Evolutionary conservation across 2,888 invertebrate genomes (phyloP), one percentile per base, ranked within the genome.

Genomic region (Melanchra persicariae): DNA sequence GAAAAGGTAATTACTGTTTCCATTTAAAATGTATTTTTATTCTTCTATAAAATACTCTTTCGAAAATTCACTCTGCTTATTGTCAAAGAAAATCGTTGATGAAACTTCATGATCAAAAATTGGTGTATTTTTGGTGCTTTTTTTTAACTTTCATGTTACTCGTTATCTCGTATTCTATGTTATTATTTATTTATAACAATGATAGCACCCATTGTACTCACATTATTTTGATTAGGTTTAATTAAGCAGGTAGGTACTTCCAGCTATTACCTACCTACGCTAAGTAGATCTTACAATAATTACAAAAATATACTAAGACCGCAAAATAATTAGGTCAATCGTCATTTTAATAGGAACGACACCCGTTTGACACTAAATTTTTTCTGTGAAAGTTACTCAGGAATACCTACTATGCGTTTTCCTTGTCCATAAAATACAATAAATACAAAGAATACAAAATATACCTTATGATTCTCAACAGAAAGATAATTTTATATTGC

Each of bases 1-100:
- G 51, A 26, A 67, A 71, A 64, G 26, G 51, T 73, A 76, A 70
- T 82, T 76, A 79, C 55, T 22, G 43, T 62, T 79, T 77, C 51
- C 60, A 73, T 5, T 70, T 66, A 12, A 58, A 63, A 45, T 37
- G n/a, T 58, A 30, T 37, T 59, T 54, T 69, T 34, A 2, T 59
- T 47, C 30, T 74, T 69, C 59, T 47, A 10, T 4, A 22, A 43
- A 34, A n/a, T 26, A 47, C 12, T 12, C 22, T 61, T 55, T 60
- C 64, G 1, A 9, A 59, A 43, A 69, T 24, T 4, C 5, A 19
- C 10, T 52, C 37, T 10, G 43, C 37, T 9, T 26, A 45, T 58
- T 17, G n/a, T 10, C 52, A 10, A 12, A 24, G 37, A 45, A 61
- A 61, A 26, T 12, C 17, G 2, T 37, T 52, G 0, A 22, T 22